Evolutionary conservation across 2,113 vertebrate species (phyloP), one percentile per base, ranked within the genome.

Genomic region (Eclectus roratus): DNA sequence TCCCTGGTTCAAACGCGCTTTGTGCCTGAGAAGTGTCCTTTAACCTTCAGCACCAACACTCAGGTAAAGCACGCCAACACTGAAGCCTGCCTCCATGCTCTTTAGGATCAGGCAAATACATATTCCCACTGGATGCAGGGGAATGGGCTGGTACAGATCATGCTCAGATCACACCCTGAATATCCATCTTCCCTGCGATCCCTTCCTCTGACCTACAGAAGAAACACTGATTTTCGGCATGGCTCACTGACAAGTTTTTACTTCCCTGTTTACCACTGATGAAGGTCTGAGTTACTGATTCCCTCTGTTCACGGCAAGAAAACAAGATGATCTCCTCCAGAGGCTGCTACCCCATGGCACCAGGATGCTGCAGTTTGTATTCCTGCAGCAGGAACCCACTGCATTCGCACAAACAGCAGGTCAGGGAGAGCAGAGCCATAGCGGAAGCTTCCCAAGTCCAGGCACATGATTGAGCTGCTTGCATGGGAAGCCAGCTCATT

Each of bases 191-290:
- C 63, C 43, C 49, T 63, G 13, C 9, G 11, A 60, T 63, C 37
- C 39, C 15, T 52, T 71, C 31, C 52, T 83, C 50, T 29, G 76
- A 18, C 31, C 37, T 61, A 37, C 1, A 10, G 37, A 69, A 60
- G 55, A 92, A 93, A 70, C 66, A 88, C 2, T 81, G 60, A 61
- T 88, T 82, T 96, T 78, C 43, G 72, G 50, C 52, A 65, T 64
- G 53, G 52, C 33, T 86, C 66, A 63, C 5, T 47, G n/a, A 52
- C 29, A 55, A n/a, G 33, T 14, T 92, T 39, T 74, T 65, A 80
- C 49, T 47, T 85, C 43, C 10, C 33, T 37, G 14, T 35, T 85
- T 74, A 65, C 35, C 35, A 12, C 24, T 20, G 64, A 39, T 0
- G 0, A 41, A 44, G 31, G 46, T 35, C 73, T 31, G 27, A 39